Percentiles rank a stretch among this genome's conserved stretches.
Conservation (phyloP, 2,888 invertebrate species). For the Neoascia interrupta region DNA sequence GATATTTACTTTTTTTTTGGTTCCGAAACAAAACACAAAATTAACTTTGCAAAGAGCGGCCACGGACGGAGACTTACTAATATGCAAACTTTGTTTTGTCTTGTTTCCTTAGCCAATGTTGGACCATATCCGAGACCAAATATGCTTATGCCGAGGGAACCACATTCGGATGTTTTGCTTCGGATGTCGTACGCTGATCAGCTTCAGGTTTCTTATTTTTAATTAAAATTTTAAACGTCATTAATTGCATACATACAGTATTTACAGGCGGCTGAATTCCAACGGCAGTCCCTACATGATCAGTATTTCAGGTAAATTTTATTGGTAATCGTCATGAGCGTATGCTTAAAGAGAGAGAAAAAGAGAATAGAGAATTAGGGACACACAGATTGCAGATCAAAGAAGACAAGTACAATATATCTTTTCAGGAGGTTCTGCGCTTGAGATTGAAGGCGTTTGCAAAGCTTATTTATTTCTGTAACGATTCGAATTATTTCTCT, state of each 20-base stretch:
- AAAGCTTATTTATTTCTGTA: too few relatives aligned
- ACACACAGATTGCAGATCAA: too few relatives aligned
- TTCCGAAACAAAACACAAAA: constrained; percentile 15
- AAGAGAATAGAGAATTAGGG: too few relatives aligned
- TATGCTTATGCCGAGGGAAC: constrained; percentile 80
- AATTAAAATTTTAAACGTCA: constrained; percentile 74
- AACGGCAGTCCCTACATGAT: constrained; percentile 80
- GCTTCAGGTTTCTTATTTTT: constrained; percentile 79
- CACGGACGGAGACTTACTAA: too few relatives aligned
- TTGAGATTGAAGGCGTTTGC: too few relatives aligned
- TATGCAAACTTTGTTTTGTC: constrained; percentile 29
- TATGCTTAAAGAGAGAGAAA: constrained; percentile 34
- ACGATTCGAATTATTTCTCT: too few relatives aligned
- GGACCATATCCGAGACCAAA: constrained; percentile 80
- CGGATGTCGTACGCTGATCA: constrained; percentile 80
- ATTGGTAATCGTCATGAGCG: not conserved
- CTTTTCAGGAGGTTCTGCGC: too few relatives aligned
- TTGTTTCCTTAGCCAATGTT: constrained; percentile 77
- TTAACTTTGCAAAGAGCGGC: too few relatives aligned
- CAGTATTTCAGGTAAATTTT: constrained; percentile 79
- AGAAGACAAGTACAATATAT: too few relatives aligned
- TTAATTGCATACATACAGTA: constrained; percentile 80
- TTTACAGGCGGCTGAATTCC: constrained; percentile 80
- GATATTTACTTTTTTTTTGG: constrained; percentile 63
- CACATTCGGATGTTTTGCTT: constrained; percentile 80